Percentiles rank a stretch among this genome's conserved stretches.
Evolutionary conservation across 2,113 vertebrate species (phyloP).

Genomic region (Pygoscelis adeliae): DNA sequence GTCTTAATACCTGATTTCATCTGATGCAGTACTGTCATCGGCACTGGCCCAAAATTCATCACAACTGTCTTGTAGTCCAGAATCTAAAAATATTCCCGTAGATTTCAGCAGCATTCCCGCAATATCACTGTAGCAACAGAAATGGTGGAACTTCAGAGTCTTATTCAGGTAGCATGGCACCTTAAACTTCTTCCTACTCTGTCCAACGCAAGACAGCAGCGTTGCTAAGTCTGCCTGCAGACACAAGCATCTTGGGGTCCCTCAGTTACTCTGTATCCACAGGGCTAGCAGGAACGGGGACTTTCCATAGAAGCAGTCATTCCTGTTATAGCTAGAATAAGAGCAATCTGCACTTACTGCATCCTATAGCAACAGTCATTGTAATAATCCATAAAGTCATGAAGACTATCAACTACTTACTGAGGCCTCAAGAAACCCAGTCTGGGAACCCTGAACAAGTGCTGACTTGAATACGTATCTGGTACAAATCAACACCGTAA

Average conservation of each 20-base stretch:
- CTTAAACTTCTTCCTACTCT: background rate
- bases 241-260: background rate
- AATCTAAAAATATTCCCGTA: slow-evolving; percentile 93
- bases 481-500: background rate
- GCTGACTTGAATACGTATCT: background rate
- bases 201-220: background rate
- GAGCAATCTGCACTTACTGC: background rate
- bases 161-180: background rate
- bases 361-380: background rate
- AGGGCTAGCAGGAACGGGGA: background rate
- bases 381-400: background rate
- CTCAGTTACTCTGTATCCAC: background rate
- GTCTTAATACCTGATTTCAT: slow-evolving; percentile 89
- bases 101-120: slow-evolving; percentile 96
- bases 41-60: slow-evolving; percentile 91
- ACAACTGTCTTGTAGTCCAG: slow-evolving; percentile 88
- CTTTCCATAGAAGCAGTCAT: background rate
- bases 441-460: background rate
- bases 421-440: background rate
- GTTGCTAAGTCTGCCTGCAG: background rate
- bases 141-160: background rate
- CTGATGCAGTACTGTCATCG: slow-evolving; percentile 90
- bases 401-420: background rate
- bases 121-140: slow-evolving; percentile 85
- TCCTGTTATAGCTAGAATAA: background rate